These are phyloP conservation scores for Rotaria sp. DNA, from an alignment of 2,888 invertebrate species.

Conservation along the genomic window DNA sequence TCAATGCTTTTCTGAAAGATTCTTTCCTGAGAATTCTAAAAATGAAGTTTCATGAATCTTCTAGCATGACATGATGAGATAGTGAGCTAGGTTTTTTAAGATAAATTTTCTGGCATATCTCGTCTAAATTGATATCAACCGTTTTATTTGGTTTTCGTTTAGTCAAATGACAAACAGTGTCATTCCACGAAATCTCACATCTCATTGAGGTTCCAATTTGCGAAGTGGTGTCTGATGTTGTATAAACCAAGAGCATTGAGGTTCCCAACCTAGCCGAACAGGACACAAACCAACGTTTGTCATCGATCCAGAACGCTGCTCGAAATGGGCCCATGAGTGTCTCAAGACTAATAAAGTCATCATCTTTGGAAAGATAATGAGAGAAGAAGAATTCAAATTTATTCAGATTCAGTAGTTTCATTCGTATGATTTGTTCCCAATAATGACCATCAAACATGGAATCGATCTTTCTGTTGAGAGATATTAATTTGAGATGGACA, in stretches of 20 bases:
- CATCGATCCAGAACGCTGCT: background rate
- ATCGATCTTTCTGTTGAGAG: background rate
- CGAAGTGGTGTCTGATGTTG: background rate
- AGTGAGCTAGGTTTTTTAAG: no score
- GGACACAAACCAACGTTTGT: background rate
- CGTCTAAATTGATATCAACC: background rate
- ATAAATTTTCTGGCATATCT: background rate
- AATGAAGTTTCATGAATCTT: rapidly evolving
- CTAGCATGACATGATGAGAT: no score
- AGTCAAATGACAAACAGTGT: background rate
- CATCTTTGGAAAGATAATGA: rapidly evolving
- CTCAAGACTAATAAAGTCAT: background rate
- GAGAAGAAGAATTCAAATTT: background rate
- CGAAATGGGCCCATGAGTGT: background rate
- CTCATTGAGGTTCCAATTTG: rapidly evolving
- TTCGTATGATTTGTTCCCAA: background rate
- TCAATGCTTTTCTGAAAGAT: no score
- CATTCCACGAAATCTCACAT: background rate
- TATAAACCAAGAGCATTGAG: background rate
- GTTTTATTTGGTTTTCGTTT: background rate
- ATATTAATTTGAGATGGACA: background rate
- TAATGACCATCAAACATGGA: background rate
- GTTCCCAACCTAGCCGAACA: background rate
- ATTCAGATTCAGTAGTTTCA: background rate
- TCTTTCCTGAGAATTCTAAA: no score